A percentile compares a stretch with the other conserved stretches of the same genome.
These are phyloP conservation scores for Coluber constrictor DNA, from an alignment of 2,797 vertebrate species.

Conservation along the genomic window DNA sequence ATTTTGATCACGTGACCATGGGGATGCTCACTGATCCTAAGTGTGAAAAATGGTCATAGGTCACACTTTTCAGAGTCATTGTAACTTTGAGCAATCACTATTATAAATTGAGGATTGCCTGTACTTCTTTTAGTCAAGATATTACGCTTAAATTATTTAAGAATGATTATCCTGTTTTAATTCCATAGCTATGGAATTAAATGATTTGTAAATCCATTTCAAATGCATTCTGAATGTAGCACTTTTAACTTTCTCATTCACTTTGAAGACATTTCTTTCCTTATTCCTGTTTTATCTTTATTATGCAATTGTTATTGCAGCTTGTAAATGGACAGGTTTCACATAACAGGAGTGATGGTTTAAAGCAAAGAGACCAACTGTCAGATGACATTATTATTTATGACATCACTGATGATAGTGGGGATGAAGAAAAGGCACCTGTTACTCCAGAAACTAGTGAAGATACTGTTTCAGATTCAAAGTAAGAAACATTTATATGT, in stretches of 20 bases:
- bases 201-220: neutral
- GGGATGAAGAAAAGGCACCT: slow-evolving; percentile 69
- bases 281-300: neutral
- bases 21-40: neutral
- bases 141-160: neutral
- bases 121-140: neutral
- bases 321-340: slow-evolving; percentile 72
- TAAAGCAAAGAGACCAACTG: slow-evolving; percentile 78
- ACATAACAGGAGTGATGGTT: slow-evolving; percentile 76
- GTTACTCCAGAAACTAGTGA: slow-evolving; percentile 72
- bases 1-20: neutral
- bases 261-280: neutral
- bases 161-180: neutral
- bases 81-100: neutral
- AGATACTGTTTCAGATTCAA: slow-evolving; percentile 69
- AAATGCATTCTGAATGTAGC: neutral
- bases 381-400: slow-evolving; percentile 93
- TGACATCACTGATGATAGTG: slow-evolving; percentile 82
- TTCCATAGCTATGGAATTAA: neutral
- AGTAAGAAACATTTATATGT: slow-evolving; percentile 62
- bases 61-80: neutral
- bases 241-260: neutral
- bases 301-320: neutral
- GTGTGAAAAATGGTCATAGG: neutral
- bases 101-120: neutral